Conservation (phyloP, 2,797 vertebrate genomes). For the Phrynocephalus guinanensis region DNA sequence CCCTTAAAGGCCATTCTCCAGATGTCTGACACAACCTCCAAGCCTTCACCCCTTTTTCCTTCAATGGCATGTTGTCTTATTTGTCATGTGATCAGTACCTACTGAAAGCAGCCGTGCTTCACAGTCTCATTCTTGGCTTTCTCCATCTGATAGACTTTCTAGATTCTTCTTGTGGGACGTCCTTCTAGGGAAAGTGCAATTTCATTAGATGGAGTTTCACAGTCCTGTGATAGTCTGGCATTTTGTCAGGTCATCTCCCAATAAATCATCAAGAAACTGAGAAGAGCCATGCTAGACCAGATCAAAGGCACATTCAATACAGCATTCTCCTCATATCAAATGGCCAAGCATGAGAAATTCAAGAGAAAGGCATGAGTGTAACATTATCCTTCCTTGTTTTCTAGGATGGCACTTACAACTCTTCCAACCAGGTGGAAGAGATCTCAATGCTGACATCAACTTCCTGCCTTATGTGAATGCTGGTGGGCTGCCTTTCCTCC, state of each 20-base stretch:
- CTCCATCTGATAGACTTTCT: not conserved
- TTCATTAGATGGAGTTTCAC: not conserved
- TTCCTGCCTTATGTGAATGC: not conserved
- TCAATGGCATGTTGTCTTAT: not conserved
- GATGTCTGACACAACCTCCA: not conserved
- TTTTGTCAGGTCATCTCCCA: not conserved
- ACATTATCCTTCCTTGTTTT: not conserved
- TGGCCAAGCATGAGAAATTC: not conserved
- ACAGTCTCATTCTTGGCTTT: not conserved
- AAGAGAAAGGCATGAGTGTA: not conserved
- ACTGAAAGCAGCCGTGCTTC: not conserved
- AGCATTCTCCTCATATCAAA: not conserved
- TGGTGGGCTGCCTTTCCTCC: not conserved
- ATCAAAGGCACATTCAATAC: not conserved
- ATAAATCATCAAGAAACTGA: not conserved
- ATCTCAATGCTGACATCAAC: not conserved
- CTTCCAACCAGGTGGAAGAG: not conserved
- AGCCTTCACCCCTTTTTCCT: not conserved
- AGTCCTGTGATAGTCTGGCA: not conserved
- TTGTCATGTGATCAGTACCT: not conserved
- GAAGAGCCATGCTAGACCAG: not conserved
- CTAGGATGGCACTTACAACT: not conserved
- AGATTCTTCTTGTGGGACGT: not conserved
- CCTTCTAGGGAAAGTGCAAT: not conserved
- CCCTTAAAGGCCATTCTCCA: not conserved